A percentile compares a stretch with the other conserved stretches of the same genome.
phyloP scores from a whole-genome alignment of 2,113 vertebrate species.

The Eudorcas thomsonii region DNA sequence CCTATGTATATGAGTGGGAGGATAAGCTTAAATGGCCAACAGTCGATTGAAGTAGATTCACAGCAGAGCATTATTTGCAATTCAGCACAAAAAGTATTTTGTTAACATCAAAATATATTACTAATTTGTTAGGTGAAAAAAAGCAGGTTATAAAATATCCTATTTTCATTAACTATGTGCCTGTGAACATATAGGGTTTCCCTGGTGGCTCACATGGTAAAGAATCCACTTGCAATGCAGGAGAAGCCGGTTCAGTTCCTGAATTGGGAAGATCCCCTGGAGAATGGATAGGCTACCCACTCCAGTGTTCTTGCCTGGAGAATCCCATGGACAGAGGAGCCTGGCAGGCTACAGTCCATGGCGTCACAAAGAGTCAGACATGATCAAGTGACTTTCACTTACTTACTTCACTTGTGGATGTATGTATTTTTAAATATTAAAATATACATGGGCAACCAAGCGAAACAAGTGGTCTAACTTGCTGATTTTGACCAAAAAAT shows the following conservation, averaged over 20 bases:
- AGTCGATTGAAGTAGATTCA: background rate
- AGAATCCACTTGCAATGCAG: background rate
- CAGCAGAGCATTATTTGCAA: background rate
- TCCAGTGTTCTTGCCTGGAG: background rate
- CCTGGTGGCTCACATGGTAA: background rate
- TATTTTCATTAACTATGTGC: background rate
- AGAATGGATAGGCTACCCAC: background rate
- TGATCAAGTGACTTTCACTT: background rate
- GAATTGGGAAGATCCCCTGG: background rate
- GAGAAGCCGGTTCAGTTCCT: fast-evolving
- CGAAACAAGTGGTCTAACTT: background rate
- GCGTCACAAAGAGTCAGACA: background rate
- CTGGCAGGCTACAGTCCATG: background rate
- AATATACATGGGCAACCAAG: background rate
- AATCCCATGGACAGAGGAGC: background rate
- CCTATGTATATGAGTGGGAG: background rate
- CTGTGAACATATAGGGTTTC: background rate
- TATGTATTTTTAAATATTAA: background rate
- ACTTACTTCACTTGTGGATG: background rate
- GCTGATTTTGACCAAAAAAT: background rate
- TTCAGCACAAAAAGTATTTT: background rate
- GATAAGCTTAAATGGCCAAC: background rate
- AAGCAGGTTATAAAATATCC: background rate
- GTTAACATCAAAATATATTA: background rate
- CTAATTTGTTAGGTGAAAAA: background rate